These are phyloP conservation scores for Serripes groenlandicus DNA, from an alignment of 2,888 invertebrate genomes.

Conservation along the genomic window DNA sequence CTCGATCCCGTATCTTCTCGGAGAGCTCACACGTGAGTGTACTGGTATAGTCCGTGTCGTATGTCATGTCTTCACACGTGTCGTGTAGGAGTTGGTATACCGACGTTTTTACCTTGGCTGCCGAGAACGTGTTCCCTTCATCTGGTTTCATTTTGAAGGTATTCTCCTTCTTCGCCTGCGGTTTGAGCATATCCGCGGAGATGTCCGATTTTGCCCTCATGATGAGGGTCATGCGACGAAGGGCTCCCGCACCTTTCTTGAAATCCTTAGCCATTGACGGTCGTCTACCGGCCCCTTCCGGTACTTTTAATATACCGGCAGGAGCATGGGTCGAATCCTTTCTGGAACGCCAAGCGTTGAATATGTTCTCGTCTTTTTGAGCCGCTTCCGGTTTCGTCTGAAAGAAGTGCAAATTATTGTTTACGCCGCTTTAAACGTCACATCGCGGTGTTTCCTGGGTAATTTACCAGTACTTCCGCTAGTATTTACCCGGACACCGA, in stretches of 20 bases:
- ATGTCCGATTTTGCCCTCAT: slow-evolving; percentile 58
- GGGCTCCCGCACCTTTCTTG: neutral
- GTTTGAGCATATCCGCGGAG: slow-evolving; percentile 60
- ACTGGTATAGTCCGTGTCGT: slow-evolving; percentile 62
- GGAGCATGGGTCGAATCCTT: slow-evolving; percentile 39
- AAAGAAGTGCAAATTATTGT: neutral
- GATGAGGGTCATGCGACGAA: slow-evolving; percentile 51
- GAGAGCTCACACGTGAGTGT: slow-evolving; percentile 66
- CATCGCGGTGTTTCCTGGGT: too few species aligned
- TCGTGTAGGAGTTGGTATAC: slow-evolving; percentile 59
- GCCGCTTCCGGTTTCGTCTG: slow-evolving; percentile 21
- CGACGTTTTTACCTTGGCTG: slow-evolving; percentile 44
- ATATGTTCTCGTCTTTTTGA: slow-evolving; percentile 47
- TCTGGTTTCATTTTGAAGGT: slow-evolving; percentile 74
- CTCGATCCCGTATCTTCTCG: slow-evolving; percentile 65
- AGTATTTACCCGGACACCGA: too few species aligned
- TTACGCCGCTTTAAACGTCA: too few species aligned
- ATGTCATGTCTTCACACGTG: slow-evolving; percentile 58
- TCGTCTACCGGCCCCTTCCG: slow-evolving; percentile 17
- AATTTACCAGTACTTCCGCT: too few species aligned
- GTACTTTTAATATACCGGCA: slow-evolving; percentile 11
- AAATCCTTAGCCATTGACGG: slow-evolving; percentile 41
- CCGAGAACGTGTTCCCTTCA: slow-evolving; percentile 52
- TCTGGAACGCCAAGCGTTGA: slow-evolving; percentile 45
- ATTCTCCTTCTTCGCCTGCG: slow-evolving; percentile 67